phyloP scores from a whole-genome alignment of 2,113 vertebrate species.

The Hystrix brachyura region DNA sequence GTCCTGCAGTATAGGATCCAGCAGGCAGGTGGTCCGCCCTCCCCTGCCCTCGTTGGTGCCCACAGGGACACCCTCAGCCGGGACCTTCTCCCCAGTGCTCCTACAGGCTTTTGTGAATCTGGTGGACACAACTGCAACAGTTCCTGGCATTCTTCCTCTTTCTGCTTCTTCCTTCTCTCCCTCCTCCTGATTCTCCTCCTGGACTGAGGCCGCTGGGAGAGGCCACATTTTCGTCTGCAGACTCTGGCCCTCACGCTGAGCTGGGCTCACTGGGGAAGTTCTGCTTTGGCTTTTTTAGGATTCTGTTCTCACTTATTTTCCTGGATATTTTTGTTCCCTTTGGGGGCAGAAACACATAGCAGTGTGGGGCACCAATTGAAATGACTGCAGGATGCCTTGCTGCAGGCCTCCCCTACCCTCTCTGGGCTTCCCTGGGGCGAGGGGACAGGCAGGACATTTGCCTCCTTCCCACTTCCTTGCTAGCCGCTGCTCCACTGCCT shows the following conservation, averaged over 20 bases:
- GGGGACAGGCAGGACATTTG: too few relatives aligned
- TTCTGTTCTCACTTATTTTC: not conserved
- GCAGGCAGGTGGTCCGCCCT: rapidly evolving
- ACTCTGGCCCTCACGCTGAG: rapidly evolving
- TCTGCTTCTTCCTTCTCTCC: not conserved
- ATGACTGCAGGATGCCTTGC: not conserved
- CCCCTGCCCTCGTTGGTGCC: not conserved
- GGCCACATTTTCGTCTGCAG: rapidly evolving
- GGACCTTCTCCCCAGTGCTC: not conserved
- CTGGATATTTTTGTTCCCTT: not conserved
- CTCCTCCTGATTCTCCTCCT: not conserved
- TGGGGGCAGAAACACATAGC: not conserved
- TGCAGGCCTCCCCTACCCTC: rapidly evolving
- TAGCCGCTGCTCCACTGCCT: rapidly evolving
- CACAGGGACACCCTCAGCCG: not conserved
- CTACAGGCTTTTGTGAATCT: not conserved
- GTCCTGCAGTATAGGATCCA: not conserved
- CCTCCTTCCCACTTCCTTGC: not conserved
- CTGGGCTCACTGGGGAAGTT: not conserved
- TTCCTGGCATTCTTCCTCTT: not conserved
- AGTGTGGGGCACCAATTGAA: not conserved
- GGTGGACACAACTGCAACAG: not conserved
- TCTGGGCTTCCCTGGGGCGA: not conserved
- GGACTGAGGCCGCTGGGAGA: not conserved
- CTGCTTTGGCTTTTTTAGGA: not conserved